Base-by-base conservation (phyloP, 2,888 invertebrate genomes). In the Drosophila borborema region DNA sequence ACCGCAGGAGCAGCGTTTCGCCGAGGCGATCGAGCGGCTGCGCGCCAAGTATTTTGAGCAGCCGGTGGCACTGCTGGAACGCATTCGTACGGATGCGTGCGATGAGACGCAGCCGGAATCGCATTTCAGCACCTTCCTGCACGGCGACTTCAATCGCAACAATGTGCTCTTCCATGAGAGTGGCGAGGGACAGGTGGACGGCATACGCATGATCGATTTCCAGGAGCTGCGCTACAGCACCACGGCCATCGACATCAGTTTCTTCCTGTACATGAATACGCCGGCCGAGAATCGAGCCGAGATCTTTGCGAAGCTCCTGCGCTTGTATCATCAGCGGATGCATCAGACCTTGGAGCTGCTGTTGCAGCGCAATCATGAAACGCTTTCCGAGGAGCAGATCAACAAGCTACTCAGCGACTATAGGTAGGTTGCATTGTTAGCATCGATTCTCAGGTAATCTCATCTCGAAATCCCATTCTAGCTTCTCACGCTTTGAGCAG, bases 81-180 rank as follows among this genome's bases (percentile, higher is more conserved):
- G 63, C 7, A 77, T 93, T 58, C 88, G 92, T 23, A 84, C 69
- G 4, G 54, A 66, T 3, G 65, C 82, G 3, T 74, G 68, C 6
- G 80, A 80, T 16, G 74, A 58, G 2, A 62, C 59, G 1, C 65
- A 83, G 48, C 70, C 77, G 31, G 92, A 93, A 62, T 72, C 70
- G 9, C 55, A 74, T 7, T 93, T 92, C 73, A 86, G 82, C 6
- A 90, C 90, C 2, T 90, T 93, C 36, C 72, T 91, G 10, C 93
- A 93, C 66, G 93, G 93, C 16, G 93, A 93, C 59, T 93, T 89
- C 65, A 93, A 93, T 82, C 89, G 93, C 3, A 93, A 93, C 77
- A 93, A 93, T 80, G 92, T 93, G 3, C 74, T 93, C 41, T 93
- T 93, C 64, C 89, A 87, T 34, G 91, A 92, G 72, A 82, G 82